Evolutionary conservation across 1,140 invertebrate genomes (phyloP), one percentile per base, ranked within the genome.

Genomic region (Mercenaria mercenaria): DNA sequence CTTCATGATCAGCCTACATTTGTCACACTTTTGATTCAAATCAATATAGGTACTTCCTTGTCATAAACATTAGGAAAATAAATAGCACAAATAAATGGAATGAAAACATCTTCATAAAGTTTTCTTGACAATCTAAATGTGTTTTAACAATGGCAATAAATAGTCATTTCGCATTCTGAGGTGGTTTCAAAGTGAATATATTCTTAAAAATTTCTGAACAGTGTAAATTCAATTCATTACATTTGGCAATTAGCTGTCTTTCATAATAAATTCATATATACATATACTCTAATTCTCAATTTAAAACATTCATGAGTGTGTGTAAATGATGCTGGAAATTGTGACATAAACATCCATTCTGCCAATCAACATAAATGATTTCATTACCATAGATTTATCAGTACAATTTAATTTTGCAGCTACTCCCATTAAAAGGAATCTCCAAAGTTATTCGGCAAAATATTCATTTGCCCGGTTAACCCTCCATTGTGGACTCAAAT

Each of bases 221-320:
- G 10, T 72, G 67, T 15, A 1, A 72, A 72, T 39, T 72, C 39
- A 15, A 72, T 72, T 72, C 67, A 72, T 39, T 34, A 39, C 39
- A 72, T 72, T 72, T 72, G 67, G 67, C 67, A 72, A 72, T 15
- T 20, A 72, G 67, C 67, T 72, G 29, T 72, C 67, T 72, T n/a
- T 20, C 18, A 59, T 26, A n/a, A 26, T n/a, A n/a, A 59, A n/a
- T n/a, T n/a, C 20, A 72, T 72, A 39, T 72, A 72, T 23, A 39
- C 15, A 39, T 29, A 18, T 39, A 39, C 23, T 47, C 67, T 72
- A 20, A 39, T 41, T 39, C 32, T 67, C 23, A 41, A 39, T 20
- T 37, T 29, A 29, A 67, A 32, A 39, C 3, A 72, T 20, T 39
- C 32, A 39, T 1, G 6, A 37, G 6, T 29, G 6, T 64, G 8